phyloP scores from a whole-genome alignment of 2,888 invertebrate species.

The Harpagoxenus sublaevis region DNA sequence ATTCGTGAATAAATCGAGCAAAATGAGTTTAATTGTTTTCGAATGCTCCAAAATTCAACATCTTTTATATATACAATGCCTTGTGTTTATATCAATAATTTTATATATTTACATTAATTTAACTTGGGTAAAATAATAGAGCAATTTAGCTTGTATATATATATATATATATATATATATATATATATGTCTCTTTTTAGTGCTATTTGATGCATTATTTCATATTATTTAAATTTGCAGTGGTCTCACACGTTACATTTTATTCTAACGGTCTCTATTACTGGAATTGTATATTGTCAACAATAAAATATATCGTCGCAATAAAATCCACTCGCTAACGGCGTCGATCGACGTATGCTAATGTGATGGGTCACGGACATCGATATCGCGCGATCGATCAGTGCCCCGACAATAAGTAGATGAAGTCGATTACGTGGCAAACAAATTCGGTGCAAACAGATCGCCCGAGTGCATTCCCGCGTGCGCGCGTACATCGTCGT shows the following conservation, averaged over 20 bases:
- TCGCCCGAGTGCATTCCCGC: constrained; percentile 15
- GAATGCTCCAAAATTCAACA: background rate
- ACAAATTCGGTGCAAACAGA: constrained; percentile 50
- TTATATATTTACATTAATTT: constrained; percentile 2
- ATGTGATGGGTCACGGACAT: constrained; percentile 39
- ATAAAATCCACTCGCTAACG: constrained; percentile 29
- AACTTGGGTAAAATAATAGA: background rate
- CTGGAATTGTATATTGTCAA: constrained; percentile 1
- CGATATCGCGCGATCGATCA: constrained; percentile 39
- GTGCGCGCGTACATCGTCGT: background rate
- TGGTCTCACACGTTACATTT: background rate
- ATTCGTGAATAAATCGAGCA: background rate
- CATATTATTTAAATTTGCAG: background rate
- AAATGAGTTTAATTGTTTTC: background rate
- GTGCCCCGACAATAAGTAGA: constrained; percentile 40
- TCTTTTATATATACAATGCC: background rate
- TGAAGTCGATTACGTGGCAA: constrained; percentile 41
- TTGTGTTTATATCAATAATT: background rate
- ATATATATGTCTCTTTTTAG: too few relatives aligned
- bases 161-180: too few relatives aligned
- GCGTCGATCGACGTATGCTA: constrained; percentile 32
- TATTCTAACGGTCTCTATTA: background rate
- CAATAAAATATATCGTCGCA: constrained; percentile 7
- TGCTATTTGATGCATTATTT: background rate
- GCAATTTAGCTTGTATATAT: background rate